phyloP scores from a whole-genome alignment of 2,888 invertebrate genomes.

The Drepana falcataria region DNA sequence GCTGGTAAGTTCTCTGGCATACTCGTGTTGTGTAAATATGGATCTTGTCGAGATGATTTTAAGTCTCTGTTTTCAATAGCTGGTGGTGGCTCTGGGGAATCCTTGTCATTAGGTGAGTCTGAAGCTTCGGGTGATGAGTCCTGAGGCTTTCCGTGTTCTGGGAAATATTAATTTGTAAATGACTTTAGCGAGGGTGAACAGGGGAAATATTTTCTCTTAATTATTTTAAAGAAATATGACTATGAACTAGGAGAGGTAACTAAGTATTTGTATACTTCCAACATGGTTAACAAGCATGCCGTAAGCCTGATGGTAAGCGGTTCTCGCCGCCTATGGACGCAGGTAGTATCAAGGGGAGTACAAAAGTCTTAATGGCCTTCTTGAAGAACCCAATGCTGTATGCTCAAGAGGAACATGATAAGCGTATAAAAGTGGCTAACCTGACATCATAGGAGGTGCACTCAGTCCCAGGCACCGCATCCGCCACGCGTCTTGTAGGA shows the following conservation, averaged over 20 bases:
- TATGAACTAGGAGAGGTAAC: no score
- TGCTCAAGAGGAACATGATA: no score
- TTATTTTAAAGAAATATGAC: no score
- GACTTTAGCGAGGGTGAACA: no score
- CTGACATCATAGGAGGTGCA: slow-evolving; percentile 78
- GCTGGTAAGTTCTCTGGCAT: slow-evolving; percentile 37
- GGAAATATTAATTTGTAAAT: slow-evolving; percentile 4
- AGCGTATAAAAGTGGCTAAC: slow-evolving; percentile 27
- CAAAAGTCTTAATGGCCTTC: no score
- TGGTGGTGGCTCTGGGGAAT: slow-evolving; percentile 54
- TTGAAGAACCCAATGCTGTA: no score
- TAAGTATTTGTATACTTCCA: no score
- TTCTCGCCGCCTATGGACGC: no score
- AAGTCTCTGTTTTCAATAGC: slow-evolving; percentile 50
- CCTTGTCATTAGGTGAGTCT: slow-evolving; percentile 62
- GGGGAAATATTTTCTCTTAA: no score
- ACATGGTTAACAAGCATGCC: no score
- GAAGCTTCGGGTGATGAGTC: slow-evolving; percentile 67
- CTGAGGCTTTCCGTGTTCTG: slow-evolving; percentile 50
- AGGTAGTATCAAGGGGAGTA: no score
- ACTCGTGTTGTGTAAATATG: slow-evolving; percentile 50
- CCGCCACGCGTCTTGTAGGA: slow-evolving; percentile 93
- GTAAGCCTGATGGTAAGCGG: no score
- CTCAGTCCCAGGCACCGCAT: slow-evolving; percentile 90
- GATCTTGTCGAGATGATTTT: slow-evolving; percentile 57